Conservation (phyloP, 2,888 invertebrate species). For the Oithona nana region DNA sequence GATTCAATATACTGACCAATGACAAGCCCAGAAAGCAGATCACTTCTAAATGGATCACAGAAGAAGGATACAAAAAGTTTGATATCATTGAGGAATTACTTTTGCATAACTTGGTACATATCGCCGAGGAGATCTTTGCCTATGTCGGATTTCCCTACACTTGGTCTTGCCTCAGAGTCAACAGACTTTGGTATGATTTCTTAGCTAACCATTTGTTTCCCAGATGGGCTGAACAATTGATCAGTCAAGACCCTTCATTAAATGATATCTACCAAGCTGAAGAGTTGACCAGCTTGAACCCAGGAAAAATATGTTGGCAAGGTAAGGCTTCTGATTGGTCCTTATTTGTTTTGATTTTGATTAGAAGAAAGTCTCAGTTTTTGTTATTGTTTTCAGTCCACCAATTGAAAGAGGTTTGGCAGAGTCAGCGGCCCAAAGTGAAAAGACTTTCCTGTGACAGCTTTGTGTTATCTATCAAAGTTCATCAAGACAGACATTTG, state of each 20-base stretch:
- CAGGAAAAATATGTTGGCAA: slow-evolving; percentile 6
- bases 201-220: neutral
- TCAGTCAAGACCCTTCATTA: neutral
- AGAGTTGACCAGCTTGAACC: neutral
- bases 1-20: slow-evolving; percentile 5
- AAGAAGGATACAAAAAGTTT: neutral
- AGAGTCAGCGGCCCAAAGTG: neutral
- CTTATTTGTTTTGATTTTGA: no score
- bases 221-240: slow-evolving; percentile 5
- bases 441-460: slow-evolving; percentile 1
- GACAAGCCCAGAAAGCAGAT: neutral
- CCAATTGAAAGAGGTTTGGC: slow-evolving; percentile 8
- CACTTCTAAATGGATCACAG: neutral
- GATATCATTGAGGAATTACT: slow-evolving; percentile 8
- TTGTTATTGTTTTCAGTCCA: no score
- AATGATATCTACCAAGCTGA: neutral
- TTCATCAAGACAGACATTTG: neutral
- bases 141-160: neutral
- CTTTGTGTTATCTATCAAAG: slow-evolving; percentile 1
- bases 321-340: no score
- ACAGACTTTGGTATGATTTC: slow-evolving; percentile 9
- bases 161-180: neutral
- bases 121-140: slow-evolving; percentile 6
- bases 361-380: no score
- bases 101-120: slow-evolving; percentile 1